Base-by-base conservation (phyloP, 2,888 invertebrate species). In the Ommatoiulus sabulosus region DNA sequence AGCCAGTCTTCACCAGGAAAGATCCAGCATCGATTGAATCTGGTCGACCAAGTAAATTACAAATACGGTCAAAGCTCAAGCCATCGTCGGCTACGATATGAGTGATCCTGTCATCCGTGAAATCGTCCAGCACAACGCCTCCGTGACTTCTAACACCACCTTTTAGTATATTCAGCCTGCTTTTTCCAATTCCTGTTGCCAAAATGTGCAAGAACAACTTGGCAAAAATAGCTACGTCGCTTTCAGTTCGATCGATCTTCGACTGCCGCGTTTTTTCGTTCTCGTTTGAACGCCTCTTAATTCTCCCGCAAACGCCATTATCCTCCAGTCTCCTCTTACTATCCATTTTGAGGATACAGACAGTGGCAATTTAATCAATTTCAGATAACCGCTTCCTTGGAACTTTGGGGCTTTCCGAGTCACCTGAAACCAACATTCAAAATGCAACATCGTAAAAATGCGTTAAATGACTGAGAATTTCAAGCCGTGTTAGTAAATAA, bases 101-200 rank as follows among this genome's bases (percentile, higher is more conserved):
- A 35, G 87, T 87, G 43, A 87, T 80, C 15, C 35, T 63, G 43
- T 4, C 72, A 17, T 43, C 43, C 20, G 35, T 3, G 12, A 12
- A 84, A 24, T 35, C 12, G 17, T 87, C 72, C 72, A 87, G 44
- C 3, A 57, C 12, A 15, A 35, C 35, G 15, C 80, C 87, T 12
- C 80, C 87, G 15, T 72, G 52, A 4, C 44, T 17, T 43, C 4
- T 8, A 8, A 87, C 35, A 7, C 35, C 35, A 15, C 5, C 6
- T 43, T 80, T 57, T 17, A 87, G 24, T 4, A 87, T 35, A 35
- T n/a, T 35, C 80, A 87, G 15, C 17, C 87, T 57, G 7, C 35
- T 63, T 84, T 84, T 52, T 15, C 87, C 87, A 12, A 87, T 63
- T 87, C 43, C 87, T 35, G 87, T 43, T 4, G 87, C 57, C 17